Evolutionary conservation across 2,888 invertebrate genomes (phyloP).

Genomic region (Ophioninae sp.): DNA sequence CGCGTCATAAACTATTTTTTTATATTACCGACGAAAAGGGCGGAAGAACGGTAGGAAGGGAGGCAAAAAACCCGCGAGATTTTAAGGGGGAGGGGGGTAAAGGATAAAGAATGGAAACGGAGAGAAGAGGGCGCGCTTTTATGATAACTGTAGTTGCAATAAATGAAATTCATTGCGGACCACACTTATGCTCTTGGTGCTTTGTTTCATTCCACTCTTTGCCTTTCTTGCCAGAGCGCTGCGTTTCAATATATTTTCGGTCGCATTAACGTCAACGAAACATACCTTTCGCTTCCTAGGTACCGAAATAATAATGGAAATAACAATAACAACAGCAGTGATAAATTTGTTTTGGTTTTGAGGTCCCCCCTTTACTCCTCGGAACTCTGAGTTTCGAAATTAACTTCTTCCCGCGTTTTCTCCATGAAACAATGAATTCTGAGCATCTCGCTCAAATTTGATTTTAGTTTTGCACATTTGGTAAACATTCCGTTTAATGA

Average conservation of each 20-base stretch:
- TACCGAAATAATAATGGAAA: not conserved
- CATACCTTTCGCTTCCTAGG: not conserved
- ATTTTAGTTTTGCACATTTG: not conserved
- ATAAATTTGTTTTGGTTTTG: not conserved
- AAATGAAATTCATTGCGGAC: conserved; percentile 41
- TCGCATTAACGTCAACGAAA: conserved; percentile 26
- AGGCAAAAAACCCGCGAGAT: conserved; percentile 24
- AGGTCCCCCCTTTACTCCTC: not conserved
- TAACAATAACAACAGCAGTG: conserved; percentile 6
- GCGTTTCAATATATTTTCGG: conserved; percentile 16
- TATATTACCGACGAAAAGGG: conserved; percentile 23
- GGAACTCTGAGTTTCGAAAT: not conserved
- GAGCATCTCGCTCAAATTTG: not conserved
- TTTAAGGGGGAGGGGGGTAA: conserved; percentile 14
- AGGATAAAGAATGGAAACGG: not conserved
- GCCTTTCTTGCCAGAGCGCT: not conserved
- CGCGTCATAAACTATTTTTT: conserved; percentile 49
- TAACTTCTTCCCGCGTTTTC: not conserved
- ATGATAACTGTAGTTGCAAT: conserved; percentile 41
- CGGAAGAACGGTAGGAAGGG: conserved; percentile 19
- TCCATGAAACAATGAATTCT: not conserved
- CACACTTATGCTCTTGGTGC: conserved; percentile 22
- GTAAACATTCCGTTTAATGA: too few species aligned
- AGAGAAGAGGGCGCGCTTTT: conserved; percentile 23
- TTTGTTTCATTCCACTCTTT: conserved; percentile 15